phyloP scores from a whole-genome alignment of 2,888 invertebrate genomes.

The Acleris holmiana region DNA sequence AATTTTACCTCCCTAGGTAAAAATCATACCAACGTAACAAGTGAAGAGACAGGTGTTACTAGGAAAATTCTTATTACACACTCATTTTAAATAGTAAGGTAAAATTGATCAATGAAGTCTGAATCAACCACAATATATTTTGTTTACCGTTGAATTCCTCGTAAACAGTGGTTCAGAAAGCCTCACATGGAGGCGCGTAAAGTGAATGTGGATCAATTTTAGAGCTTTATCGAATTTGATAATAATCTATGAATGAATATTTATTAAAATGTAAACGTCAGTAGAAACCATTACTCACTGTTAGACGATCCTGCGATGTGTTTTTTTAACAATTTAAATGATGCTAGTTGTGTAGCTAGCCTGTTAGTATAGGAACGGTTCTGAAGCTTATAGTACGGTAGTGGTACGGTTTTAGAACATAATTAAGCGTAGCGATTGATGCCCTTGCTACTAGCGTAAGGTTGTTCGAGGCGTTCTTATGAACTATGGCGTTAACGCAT shows the following conservation, averaged over 20 bases:
- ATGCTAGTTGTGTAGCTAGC: constrained; percentile 74
- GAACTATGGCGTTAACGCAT: constrained; percentile 46
- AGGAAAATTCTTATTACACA: too few species aligned
- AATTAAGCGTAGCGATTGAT: constrained; percentile 63
- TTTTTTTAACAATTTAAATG: constrained; percentile 76
- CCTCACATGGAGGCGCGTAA: constrained; percentile 22
- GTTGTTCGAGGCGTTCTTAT: constrained; percentile 28
- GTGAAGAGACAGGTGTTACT: too few species aligned
- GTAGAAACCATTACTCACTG: constrained; percentile 66
- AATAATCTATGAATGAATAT: constrained; percentile 81
- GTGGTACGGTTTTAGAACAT: constrained; percentile 65
- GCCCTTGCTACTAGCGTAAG: constrained; percentile 52
- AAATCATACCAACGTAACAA: neutral
- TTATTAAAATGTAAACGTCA: constrained; percentile 62
- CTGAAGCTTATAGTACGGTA: constrained; percentile 75
- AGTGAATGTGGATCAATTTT: constrained; percentile 82
- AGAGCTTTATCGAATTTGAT: constrained; percentile 85
- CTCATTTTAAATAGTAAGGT: neutral
- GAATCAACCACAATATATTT: constrained; percentile 3
- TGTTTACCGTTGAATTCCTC: constrained; percentile 45
- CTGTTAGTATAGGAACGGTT: constrained; percentile 65
- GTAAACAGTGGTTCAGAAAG: constrained; percentile 35
- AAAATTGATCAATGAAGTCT: neutral
- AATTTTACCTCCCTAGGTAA: neutral
- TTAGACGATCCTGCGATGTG: constrained; percentile 74